These are phyloP conservation scores for Procavia capensis DNA, from an alignment of 2,113 vertebrate species.

Conservation along the genomic window DNA sequence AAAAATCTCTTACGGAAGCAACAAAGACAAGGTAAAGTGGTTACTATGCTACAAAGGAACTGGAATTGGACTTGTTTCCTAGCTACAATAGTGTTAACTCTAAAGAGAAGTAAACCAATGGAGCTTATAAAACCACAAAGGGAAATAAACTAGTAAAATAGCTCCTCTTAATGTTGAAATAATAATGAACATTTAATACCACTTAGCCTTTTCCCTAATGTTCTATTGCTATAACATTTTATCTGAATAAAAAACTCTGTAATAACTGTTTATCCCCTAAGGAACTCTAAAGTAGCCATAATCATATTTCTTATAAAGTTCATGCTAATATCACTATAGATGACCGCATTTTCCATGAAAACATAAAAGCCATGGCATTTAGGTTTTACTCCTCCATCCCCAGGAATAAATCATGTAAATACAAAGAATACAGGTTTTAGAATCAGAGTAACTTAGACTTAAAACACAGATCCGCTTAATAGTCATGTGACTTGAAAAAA, in stretches of 20 bases:
- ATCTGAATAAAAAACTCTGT: background rate
- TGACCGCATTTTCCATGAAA: background rate
- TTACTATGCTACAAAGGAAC: background rate
- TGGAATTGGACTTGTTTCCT: background rate
- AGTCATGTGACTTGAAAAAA: background rate
- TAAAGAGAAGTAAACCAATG: slow-evolving; percentile 4
- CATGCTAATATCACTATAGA: background rate
- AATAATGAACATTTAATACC: slow-evolving; percentile 25
- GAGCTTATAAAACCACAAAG: background rate
- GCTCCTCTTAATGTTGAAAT: slow-evolving; percentile 20
- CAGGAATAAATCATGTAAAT: background rate
- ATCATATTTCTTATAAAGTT: background rate
- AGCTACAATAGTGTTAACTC: background rate
- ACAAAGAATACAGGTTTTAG: background rate
- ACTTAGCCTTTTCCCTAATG: slow-evolving; percentile 15
- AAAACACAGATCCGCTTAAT: background rate
- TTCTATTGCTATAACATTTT: no score
- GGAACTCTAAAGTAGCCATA: background rate
- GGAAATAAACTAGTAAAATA: background rate
- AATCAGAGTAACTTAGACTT: background rate
- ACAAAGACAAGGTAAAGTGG: background rate
- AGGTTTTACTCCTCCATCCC: background rate
- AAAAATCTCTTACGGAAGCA: background rate
- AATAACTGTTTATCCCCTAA: background rate
- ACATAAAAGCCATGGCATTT: background rate